These are phyloP conservation scores for Zosterops lateralis DNA, from an alignment of 2,113 vertebrate species.

Conservation along the genomic window DNA sequence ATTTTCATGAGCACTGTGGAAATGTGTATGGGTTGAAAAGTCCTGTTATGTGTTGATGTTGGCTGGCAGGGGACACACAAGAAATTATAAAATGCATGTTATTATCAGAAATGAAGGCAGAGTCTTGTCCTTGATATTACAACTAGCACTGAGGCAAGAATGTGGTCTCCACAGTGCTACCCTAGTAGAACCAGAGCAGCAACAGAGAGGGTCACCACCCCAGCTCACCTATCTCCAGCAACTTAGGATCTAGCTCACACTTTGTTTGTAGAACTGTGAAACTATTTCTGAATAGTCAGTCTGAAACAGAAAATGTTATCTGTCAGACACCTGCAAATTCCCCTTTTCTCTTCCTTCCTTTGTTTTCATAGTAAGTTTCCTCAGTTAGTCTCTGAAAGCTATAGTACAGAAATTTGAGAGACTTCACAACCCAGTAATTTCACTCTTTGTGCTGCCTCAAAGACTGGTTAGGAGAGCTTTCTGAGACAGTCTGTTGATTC, in stretches of 20 bases:
- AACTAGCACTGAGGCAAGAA: fast-evolving
- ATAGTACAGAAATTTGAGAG: background rate
- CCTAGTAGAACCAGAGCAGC: background rate
- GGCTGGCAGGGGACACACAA: background rate
- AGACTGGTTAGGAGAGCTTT: background rate
- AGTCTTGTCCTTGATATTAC: background rate
- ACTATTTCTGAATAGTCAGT: background rate
- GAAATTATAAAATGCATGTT: background rate
- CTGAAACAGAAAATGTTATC: constrained; percentile 1
- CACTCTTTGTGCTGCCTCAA: background rate
- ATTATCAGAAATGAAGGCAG: background rate
- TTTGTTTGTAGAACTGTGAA: background rate
- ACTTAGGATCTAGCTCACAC: background rate
- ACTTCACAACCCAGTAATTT: background rate
- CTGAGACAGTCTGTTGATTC: background rate
- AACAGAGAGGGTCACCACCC: background rate
- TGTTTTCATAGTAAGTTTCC: background rate
- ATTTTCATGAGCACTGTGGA: background rate
- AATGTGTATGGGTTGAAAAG: background rate
- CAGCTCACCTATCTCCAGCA: background rate
- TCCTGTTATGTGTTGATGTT: background rate
- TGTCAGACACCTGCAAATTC: background rate
- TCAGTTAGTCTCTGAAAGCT: background rate
- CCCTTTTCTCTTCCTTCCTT: background rate
- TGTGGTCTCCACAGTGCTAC: background rate